Conservation (phyloP, 2,113 vertebrate genomes). For the Catharus bicknelli region DNA sequence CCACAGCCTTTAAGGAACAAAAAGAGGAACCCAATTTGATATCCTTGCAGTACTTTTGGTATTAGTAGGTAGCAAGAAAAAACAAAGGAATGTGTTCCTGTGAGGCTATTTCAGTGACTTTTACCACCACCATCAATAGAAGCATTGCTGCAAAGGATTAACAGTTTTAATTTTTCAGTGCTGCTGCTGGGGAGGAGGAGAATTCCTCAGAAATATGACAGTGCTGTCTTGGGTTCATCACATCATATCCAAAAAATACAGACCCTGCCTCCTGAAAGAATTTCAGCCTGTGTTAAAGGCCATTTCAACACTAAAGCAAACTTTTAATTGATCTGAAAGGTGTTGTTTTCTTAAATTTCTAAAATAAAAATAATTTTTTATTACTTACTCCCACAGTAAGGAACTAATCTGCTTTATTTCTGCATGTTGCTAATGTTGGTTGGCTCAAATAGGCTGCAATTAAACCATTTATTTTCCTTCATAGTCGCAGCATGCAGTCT, state of each 20-base stretch:
- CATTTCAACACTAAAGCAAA: not conserved
- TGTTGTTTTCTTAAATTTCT: not conserved
- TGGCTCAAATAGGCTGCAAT: not conserved
- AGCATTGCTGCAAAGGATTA: not conserved
- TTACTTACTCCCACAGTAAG: not conserved
- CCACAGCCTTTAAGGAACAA: not conserved
- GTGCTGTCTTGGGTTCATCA: not conserved
- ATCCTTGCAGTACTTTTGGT: not conserved
- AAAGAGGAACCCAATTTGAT: not conserved
- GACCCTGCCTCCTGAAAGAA: not conserved
- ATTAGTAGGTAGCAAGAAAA: not conserved
- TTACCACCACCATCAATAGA: not conserved
- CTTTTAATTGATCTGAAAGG: not conserved
- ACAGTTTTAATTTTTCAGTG: not conserved
- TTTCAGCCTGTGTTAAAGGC: not conserved
- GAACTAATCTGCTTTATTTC: not conserved
- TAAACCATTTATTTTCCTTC: not conserved
- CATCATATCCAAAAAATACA: not conserved
- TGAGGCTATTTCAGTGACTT: not conserved
- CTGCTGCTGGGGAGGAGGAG: not conserved
- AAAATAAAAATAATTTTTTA: not conserved
- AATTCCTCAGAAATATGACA: not conserved
- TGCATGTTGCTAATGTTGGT: not conserved
- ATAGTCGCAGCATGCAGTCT: rapidly evolving
- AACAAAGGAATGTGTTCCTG: not conserved